Evolutionary conservation across 2,888 invertebrate species (phyloP).

Genomic region (Cryptus armator): DNA sequence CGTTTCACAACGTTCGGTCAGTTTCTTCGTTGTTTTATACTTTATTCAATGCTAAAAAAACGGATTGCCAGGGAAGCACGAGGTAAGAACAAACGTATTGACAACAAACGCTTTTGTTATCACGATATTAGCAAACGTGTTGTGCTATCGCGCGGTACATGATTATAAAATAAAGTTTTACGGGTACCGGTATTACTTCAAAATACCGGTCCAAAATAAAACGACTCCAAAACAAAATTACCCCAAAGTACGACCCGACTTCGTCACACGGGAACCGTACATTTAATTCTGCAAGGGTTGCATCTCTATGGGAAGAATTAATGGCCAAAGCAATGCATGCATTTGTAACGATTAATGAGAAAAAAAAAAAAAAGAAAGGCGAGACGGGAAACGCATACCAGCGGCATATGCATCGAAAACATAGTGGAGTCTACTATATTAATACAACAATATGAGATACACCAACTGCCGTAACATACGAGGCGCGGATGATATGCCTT

Average conservation of each 20-base stretch:
- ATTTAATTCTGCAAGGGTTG: background rate
- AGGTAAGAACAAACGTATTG: no score
- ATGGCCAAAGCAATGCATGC: background rate
- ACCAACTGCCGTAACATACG: constrained; percentile 76
- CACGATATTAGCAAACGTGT: no score
- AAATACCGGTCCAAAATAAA: no score
- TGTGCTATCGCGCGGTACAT: no score
- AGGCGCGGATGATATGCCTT: constrained; percentile 71
- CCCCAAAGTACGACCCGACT: background rate
- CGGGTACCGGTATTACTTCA: no score
- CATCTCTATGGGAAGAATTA: background rate
- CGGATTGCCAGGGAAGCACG: no score
- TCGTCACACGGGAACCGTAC: background rate
- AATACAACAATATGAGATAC: constrained; percentile 56
- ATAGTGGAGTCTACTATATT: constrained; percentile 44
- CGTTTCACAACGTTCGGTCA: no score
- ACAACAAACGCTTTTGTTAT: no score
- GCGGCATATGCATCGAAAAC: constrained; percentile 30
- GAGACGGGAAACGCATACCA: constrained; percentile 3
- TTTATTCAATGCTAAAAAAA: no score
- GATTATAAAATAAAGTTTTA: no score
- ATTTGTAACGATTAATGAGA: background rate
- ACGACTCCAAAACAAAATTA: no score
- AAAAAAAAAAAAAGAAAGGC: background rate
- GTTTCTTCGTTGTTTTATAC: no score